Evolutionary conservation across 2,113 vertebrate species (phyloP), one percentile per base, ranked within the genome.

Genomic region (Sitta europaea): DNA sequence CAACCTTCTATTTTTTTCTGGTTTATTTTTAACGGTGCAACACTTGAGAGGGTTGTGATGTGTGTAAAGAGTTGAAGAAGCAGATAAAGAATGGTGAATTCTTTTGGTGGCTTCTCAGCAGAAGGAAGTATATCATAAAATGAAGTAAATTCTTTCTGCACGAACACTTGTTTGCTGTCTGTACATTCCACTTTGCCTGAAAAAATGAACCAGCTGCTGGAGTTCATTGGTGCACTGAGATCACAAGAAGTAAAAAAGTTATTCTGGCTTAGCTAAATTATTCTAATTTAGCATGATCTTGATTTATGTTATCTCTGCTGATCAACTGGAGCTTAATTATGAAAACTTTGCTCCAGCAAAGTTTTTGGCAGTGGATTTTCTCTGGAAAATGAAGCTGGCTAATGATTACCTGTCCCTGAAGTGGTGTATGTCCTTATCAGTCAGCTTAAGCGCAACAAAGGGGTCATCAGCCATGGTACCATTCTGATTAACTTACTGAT

Each of bases 331-430:
- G 40, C 17, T 73, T 84, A 58, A 20, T 5, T 4, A 27, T 55
- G 22, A 65, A 90, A 66, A 73, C 40, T 40, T 20, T 74, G 42
- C 24, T 86, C 22, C 73, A 90, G 5, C 13, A 65, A 61, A 58
- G 17, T 29, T 91, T 85, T 59, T 63, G 67, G 35, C 51, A 59
- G 31, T 50, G 36, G 25, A 36, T 58, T n/a, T 33, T n/a, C 59
- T 11, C 33, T 65, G 53, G 31, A 38, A 83, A 63, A 33, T 86
- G 15, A 68, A 88, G 31, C n/a, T 88, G 40, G 72, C 47, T 92
- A 92, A 92, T 96, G 82, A 92, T 96, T 95, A 90, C 40, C 45
- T 88, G 48, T 73, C 43, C 76, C 67, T 94, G 51, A 66, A 40
- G 22, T 53, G 12, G 3, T 81, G 17, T 62, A 24, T 18, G 7